phyloP scores from a whole-genome alignment of 2,888 invertebrate genomes.

The Dioctria rufipes region DNA sequence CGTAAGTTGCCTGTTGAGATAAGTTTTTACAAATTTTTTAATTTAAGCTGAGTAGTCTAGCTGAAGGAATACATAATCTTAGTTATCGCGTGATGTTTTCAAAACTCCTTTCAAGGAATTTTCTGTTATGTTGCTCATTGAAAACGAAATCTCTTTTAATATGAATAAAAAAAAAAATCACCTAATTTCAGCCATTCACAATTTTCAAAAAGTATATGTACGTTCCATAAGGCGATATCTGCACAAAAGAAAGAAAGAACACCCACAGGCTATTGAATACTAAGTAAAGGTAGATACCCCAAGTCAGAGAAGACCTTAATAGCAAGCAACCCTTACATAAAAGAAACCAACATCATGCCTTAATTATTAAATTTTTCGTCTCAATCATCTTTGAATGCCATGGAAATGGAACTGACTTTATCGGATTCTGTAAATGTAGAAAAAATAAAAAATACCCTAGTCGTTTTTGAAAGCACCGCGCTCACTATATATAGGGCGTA shows the following conservation, averaged over 20 bases:
- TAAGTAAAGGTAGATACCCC: not conserved
- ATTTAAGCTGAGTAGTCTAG: no score
- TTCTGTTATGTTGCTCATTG: no score
- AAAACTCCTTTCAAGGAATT: no score
- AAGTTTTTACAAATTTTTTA: no score
- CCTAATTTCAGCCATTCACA: not conserved
- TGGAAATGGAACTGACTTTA: constrained; percentile 12
- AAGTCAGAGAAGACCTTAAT: not conserved
- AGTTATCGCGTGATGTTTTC: no score
- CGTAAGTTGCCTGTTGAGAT: no score
- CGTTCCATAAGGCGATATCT: not conserved
- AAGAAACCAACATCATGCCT: constrained; percentile 30
- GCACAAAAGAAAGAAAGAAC: not conserved
- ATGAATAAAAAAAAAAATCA: not conserved
- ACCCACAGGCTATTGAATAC: not conserved
- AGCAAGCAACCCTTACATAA: not conserved
- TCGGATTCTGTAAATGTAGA: not conserved
- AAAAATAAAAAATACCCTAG: not conserved
- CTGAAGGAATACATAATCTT: no score
- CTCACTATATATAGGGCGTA: not conserved
- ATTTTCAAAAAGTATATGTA: not conserved
- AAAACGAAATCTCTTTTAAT: not conserved
- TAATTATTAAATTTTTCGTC: constrained; percentile 35
- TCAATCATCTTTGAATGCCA: constrained; percentile 28
- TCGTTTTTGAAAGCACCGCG: no score